phyloP scores from a whole-genome alignment of 1,140 invertebrate genomes.

The Drosophila prosaltans region DNA sequence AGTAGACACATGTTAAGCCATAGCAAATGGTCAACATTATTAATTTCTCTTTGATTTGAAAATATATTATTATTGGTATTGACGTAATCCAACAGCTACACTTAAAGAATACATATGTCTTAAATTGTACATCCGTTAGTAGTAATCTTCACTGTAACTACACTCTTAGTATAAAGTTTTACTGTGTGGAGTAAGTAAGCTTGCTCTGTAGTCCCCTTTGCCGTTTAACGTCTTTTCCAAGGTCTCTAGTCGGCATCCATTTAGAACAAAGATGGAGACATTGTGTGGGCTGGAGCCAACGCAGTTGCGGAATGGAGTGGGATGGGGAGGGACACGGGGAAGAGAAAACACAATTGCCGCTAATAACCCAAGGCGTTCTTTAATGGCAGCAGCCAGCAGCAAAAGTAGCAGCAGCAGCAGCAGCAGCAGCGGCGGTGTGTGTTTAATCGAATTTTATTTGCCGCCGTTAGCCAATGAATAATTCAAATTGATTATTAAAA shows the following conservation, averaged over 20 bases:
- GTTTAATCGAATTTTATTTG: constrained; percentile 82
- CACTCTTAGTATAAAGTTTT: constrained; percentile 1
- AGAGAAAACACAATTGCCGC: constrained; percentile 73
- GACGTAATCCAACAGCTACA: too few relatives aligned
- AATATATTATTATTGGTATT: too few relatives aligned
- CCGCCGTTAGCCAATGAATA: constrained; percentile 80
- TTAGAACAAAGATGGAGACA: constrained; percentile 42
- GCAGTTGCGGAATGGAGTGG: constrained; percentile 22
- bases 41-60: too few relatives aligned
- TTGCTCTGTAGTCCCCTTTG: not conserved
- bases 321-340: constrained; percentile 1
- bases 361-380: constrained; percentile 73
- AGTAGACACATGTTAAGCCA: not conserved
- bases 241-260: constrained; percentile 18
- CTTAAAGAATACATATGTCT: too few relatives aligned
- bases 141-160: not conserved
- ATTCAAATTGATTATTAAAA: constrained; percentile 82
- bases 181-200: constrained; percentile 1
- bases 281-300: constrained; percentile 56
- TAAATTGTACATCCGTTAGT: not conserved
- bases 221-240: constrained; percentile 1
- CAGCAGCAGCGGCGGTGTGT: constrained; percentile 48
- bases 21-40: not conserved
- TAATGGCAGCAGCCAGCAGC: constrained; percentile 26
- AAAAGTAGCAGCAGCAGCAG: constrained; percentile 9